Evolutionary conservation across 2,797 vertebrate species (phyloP).

Genomic region (Oreortyx pictus): DNA sequence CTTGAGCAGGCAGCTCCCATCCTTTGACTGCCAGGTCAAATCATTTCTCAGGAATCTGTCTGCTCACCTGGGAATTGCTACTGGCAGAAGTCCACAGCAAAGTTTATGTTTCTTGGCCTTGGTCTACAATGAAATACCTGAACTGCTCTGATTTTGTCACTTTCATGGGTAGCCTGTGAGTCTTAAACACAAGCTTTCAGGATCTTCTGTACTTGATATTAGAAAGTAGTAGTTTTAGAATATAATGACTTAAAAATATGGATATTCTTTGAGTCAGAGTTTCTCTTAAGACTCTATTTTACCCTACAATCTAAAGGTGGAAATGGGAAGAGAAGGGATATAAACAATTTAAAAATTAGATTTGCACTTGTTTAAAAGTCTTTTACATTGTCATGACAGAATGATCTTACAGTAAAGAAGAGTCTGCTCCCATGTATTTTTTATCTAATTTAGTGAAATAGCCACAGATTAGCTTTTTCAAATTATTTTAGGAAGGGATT

Average conservation of each 20-base stretch:
- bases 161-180: not conserved
- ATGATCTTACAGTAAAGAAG: not conserved
- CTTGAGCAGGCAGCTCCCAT: not conserved
- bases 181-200: not conserved
- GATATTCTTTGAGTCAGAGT: not conserved
- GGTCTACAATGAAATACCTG: not conserved
- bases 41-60: not conserved
- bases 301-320: not conserved
- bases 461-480: not conserved
- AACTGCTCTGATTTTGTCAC: not conserved
- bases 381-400: not conserved
- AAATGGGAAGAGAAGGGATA: not conserved
- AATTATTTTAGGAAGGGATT: not conserved
- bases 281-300: not conserved
- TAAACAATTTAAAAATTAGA: not conserved
- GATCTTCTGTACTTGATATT: not conserved
- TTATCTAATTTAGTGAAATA: not conserved
- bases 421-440: not conserved
- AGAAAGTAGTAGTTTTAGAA: not conserved
- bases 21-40: not conserved
- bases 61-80: not conserved
- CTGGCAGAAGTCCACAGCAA: not conserved
- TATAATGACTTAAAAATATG: not conserved
- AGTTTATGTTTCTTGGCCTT: not conserved
- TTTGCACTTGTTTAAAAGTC: not conserved